Base-by-base conservation (phyloP, 1,140 invertebrate species). In the Aphelenchoides besseyi region DNA sequence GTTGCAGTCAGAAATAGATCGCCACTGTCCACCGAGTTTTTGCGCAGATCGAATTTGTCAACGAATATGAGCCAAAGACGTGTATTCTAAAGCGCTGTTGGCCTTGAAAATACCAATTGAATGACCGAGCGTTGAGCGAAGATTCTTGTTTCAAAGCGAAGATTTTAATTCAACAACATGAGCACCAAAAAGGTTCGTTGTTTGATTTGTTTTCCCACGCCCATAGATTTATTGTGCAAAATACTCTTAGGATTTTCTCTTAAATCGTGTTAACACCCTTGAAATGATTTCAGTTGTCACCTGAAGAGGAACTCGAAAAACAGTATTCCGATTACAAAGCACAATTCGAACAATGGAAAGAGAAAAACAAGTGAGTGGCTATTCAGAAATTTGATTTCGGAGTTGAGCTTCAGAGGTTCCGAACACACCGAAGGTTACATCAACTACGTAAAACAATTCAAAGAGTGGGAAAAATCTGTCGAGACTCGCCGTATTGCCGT, bases 291-390 rank as follows among this genome's bases (percentile, higher is more conserved):
- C 3, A 76, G 76, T 48, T 79, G 23, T 79, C 77, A 18, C 85
- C 80, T 3, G 79, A 75, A 18, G 74, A 77, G 59, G 79, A 80
- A 59, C 69, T 80, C 29, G 79, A 80, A 41, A 80, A 80, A 52
- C 80, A 80, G 52, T 80, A 80, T 48, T 29, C 62, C 2, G 79
- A 80, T 18, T 80, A 80, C 37, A 82, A 77, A 54, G 71, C 74
- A 23, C 80, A 80, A 68, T 80, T 82, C 29, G 79, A 80, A 30
- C 53, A 80, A 71, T 80, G 79, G 79, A 80, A 79, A 28, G 75
- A 80, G 26, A 70, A 72, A 37, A 80, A 80, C 54, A 73, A 59
- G 79, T 77, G 23, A 36, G 62, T 69, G 41, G 26, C 64, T 54
- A 3, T 69, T 75, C 29, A 64, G 30, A 5, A 41, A 29, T 73